A percentile compares a stretch with the other conserved stretches of the same genome.
phyloP scores from a whole-genome alignment of 1,140 invertebrate species.

The Ptiloglossa arizonensis region DNA sequence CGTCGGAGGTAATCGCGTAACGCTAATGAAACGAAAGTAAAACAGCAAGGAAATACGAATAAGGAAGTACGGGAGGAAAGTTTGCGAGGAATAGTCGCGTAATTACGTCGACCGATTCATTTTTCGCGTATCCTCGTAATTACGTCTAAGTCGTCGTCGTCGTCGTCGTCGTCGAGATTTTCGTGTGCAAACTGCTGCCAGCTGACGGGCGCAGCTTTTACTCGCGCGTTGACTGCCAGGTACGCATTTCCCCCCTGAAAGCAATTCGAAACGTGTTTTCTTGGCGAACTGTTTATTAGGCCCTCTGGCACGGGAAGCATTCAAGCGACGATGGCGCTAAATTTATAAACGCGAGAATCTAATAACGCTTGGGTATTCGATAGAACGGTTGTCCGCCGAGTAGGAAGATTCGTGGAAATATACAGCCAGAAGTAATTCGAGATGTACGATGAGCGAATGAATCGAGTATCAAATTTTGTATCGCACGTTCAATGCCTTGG shows the following conservation, averaged over 20 bases:
- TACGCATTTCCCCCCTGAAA: not conserved
- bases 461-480: too few relatives aligned
- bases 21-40: not conserved
- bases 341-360: not conserved
- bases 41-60: not conserved
- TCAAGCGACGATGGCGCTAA: not conserved
- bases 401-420: not conserved
- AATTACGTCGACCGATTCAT: not conserved
- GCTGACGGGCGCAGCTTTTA: not conserved
- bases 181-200: not conserved
- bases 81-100: conserved; percentile 10
- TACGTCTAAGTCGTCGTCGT: not conserved
- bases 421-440: too few relatives aligned
- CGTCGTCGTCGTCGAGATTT: not conserved
- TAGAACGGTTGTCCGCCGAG: too few relatives aligned
- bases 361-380: not conserved
- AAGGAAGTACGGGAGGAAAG: not conserved
- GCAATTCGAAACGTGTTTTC: not conserved
- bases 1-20: conserved; percentile 5
- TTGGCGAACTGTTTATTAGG: too few relatives aligned
- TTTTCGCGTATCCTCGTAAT: conserved; percentile 5
- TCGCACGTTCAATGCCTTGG: too few relatives aligned
- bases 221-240: not conserved
- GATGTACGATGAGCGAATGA: too few relatives aligned
- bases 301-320: too few relatives aligned